Evolutionary conservation across 30 jellyfish, hydroid and myxozoan species (phyloP).

Genomic region (Clytia hemisphaerica): DNA sequence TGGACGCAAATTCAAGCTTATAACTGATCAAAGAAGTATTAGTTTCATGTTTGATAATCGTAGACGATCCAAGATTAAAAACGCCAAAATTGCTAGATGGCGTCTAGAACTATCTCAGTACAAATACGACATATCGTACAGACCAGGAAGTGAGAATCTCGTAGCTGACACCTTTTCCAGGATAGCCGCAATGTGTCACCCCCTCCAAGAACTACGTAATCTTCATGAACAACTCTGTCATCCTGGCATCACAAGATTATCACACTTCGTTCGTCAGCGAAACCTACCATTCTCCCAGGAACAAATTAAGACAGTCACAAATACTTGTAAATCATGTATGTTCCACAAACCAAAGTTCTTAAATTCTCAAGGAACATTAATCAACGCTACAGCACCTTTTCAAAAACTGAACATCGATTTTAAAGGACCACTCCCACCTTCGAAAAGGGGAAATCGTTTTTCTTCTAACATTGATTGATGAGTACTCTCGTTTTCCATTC

Average conservation of each 20-base stretch:
- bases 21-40: not conserved
- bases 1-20: not conserved
- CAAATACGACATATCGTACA: constrained; percentile 31
- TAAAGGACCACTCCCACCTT: constrained; percentile 40
- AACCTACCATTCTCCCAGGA: constrained; percentile 32
- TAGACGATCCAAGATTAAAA: constrained; percentile 25
- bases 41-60: constrained; percentile 7
- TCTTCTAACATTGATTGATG: constrained; percentile 6
- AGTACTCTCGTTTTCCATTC: constrained; percentile 21
- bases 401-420: constrained; percentile 16
- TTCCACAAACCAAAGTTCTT: constrained; percentile 27
- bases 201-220: not conserved
- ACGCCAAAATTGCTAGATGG: constrained; percentile 30
- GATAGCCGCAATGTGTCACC: too few species aligned
- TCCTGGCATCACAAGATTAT: constrained; percentile 39
- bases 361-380: constrained; percentile 8
- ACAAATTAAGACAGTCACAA: not conserved
- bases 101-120: constrained; percentile 26
- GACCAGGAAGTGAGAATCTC: not conserved
- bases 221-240: constrained; percentile 30
- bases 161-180: constrained; percentile 16
- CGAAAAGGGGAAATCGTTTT: not conserved
- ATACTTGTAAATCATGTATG: constrained; percentile 26
- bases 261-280: constrained; percentile 17
- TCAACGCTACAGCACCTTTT: constrained; percentile 47